These are phyloP conservation scores for Sepiola atlantica DNA, from an alignment of 2,888 invertebrate genomes.

Conservation along the genomic window DNA sequence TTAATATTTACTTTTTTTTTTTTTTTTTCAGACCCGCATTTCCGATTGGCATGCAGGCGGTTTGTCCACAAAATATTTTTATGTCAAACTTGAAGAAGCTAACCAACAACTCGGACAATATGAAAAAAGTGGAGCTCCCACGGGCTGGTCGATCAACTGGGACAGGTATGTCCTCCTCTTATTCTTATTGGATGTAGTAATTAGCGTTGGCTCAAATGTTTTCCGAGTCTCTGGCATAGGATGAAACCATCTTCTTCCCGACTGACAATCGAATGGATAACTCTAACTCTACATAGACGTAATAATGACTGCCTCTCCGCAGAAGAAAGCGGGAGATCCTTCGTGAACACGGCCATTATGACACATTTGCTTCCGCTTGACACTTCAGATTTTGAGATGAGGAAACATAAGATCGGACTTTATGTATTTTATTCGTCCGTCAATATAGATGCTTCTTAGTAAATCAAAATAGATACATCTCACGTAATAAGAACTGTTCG, in stretches of 20 bases:
- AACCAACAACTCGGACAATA: slow-evolving; percentile 79
- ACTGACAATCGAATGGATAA: not conserved
- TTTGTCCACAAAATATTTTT: slow-evolving; percentile 79
- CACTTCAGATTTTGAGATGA: no score
- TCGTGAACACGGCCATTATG: not conserved
- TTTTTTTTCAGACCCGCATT: slow-evolving; percentile 79
- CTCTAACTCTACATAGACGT: not conserved
- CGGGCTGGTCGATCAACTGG: slow-evolving; percentile 83
- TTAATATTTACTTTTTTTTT: not conserved
- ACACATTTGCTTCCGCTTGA: no score
- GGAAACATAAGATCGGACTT: no score
- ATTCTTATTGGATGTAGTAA: slow-evolving; percentile 42
- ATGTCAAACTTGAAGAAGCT: slow-evolving; percentile 80
- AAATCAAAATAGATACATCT: not conserved
- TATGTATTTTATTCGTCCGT: not conserved
- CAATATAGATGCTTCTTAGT: not conserved
- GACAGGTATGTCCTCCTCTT: slow-evolving; percentile 80
- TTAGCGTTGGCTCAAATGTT: slow-evolving; percentile 34
- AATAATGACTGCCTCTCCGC: no score
- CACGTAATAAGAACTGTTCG: not conserved
- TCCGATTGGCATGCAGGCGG: slow-evolving; percentile 80
- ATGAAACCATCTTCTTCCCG: not conserved
- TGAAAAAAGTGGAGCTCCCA: slow-evolving; percentile 81
- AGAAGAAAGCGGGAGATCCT: not conserved
- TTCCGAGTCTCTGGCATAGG: not conserved